Conservation (phyloP, 2,113 vertebrate species). For the Tragulus kanchil region DNA sequence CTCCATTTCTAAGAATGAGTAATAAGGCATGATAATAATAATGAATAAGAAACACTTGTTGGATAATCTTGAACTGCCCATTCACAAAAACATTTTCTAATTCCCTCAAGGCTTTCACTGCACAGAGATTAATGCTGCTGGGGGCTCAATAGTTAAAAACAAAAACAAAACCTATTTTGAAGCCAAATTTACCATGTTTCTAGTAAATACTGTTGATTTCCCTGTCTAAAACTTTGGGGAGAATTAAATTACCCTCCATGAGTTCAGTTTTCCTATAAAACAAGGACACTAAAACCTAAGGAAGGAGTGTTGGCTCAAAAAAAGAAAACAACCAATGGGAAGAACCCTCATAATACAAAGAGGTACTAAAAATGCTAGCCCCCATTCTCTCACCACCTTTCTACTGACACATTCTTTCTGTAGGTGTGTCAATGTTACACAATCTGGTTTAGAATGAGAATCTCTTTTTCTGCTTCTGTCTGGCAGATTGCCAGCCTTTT, state of each 20-base stretch:
- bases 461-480: not conserved
- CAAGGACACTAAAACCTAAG: not conserved
- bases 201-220: not conserved
- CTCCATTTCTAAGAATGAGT: not conserved
- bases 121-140: not conserved
- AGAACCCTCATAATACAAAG: not conserved
- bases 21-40: not conserved
- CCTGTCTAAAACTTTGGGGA: not conserved
- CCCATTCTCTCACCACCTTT: not conserved
- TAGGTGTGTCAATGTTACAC: not conserved
- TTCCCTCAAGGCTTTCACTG: not conserved
- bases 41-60: not conserved
- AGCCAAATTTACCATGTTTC: not conserved
- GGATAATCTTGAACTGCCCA: not conserved
- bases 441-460: not conserved
- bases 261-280: not conserved
- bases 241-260: not conserved
- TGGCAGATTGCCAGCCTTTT: slow-evolving; percentile 19
- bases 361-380: not conserved
- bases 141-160: not conserved
- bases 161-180: not conserved
- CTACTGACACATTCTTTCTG: not conserved
- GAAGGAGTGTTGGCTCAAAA: not conserved
- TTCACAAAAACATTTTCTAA: not conserved
- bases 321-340: not conserved